Evolutionary conservation across 2,797 vertebrate species (phyloP).

Genomic region (Scyliorhinus canicula): DNA sequence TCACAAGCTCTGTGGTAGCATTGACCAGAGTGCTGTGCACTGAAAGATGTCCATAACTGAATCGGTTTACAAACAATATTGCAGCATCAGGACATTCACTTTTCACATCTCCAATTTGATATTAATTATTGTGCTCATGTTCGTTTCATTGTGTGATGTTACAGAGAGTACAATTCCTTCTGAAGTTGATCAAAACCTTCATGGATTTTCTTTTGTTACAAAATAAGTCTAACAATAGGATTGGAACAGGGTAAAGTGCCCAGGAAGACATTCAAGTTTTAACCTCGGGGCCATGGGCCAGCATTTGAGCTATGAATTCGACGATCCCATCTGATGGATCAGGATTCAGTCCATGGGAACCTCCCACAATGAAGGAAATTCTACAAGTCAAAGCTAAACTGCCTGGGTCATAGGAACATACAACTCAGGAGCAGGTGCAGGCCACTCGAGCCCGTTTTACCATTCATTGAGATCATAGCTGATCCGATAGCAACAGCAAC

Average conservation of each 20-base stretch:
- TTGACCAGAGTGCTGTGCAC: too few species aligned
- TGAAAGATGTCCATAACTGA: not conserved
- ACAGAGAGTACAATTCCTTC: not conserved
- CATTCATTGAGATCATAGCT: too few species aligned
- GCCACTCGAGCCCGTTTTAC: too few species aligned
- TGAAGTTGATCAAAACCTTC: not conserved
- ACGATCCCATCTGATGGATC: not conserved
- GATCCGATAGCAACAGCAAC: too few species aligned
- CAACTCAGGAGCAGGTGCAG: too few species aligned
- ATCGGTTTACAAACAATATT: not conserved
- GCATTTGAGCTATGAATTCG: not conserved
- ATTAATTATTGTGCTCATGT: not conserved
- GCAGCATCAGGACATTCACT: not conserved
- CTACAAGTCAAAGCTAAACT: not conserved
- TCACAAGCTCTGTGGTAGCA: not conserved
- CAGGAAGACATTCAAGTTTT: constrained; percentile 6
- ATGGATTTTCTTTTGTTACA: not conserved
- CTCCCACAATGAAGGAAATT: constrained; percentile 3
- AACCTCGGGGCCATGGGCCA: not conserved
- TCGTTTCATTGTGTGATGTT: not conserved
- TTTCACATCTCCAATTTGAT: not conserved
- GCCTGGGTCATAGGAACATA: not conserved
- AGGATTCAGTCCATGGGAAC: not conserved
- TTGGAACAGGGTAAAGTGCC: not conserved
- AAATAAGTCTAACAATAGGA: not conserved